Conservation (phyloP, 2,888 invertebrate species). For the Listrodromus nycthemerus region DNA sequence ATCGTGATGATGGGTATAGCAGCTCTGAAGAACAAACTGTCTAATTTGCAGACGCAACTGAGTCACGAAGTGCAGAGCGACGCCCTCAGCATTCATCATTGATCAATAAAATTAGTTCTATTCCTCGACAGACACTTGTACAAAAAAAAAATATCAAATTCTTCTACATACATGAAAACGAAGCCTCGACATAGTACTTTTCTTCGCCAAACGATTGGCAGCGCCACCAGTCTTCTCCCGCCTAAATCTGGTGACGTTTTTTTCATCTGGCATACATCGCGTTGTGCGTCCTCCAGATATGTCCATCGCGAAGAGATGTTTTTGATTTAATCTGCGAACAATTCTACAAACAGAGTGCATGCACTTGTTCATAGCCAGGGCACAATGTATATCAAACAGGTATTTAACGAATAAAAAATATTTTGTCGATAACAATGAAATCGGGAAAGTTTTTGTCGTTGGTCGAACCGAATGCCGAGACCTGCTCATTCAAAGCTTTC, state of each 20-base stretch:
- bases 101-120: conserved; percentile 23
- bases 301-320: conserved; percentile 28
- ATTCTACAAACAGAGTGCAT: conserved; percentile 16
- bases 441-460: background rate
- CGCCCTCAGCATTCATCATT: conserved; percentile 89
- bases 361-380: conserved; percentile 2
- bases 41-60: conserved; percentile 96
- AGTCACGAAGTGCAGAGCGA: conserved; percentile 95
- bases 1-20: conserved; percentile 98
- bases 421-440: background rate
- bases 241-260: conserved; percentile 75
- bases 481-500: background rate
- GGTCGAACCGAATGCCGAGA: background rate
- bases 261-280: conserved; percentile 46
- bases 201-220: conserved; percentile 5
- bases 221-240: conserved; percentile 71
- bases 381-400: conserved; percentile 81
- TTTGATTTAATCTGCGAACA: conserved; percentile 48
- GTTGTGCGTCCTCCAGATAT: conserved; percentile 33
- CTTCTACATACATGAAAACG: background rate
- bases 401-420: conserved; percentile 54
- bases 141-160: conserved; percentile 14
- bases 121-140: background rate
- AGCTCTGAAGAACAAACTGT: conserved; percentile 96
- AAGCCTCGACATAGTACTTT: conserved; percentile 22